Evolutionary conservation across 2,113 vertebrate species (phyloP), one percentile per base, ranked within the genome.

Genomic region (Trichomycterus rosablanca): DNA sequence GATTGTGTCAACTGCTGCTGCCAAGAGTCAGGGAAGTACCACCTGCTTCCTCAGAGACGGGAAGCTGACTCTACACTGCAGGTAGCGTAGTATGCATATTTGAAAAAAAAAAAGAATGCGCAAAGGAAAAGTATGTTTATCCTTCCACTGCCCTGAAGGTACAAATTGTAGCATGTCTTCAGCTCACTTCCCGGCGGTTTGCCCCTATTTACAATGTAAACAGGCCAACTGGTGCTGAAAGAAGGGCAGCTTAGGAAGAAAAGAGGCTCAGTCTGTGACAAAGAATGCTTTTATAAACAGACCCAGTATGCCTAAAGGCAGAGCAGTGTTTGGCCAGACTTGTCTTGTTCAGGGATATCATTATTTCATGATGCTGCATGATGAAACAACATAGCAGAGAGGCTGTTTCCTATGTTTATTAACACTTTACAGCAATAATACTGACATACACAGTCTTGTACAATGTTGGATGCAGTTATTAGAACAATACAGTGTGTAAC

Each of bases 11-110:
- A 59, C 48, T 46, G 52, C 34, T 64, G 24, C 23, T 58, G 60
- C 51, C 70, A 69, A 58, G 8, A 35, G 52, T 67, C 49, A 28
- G 26, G 37, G 46, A 35, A 46, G 32, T 24, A 28, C 71, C 74
- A 76, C 68, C 71, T 73, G 74, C 61, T 76, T 76, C 60, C 71
- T 71, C 39, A 37, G 53, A 57, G 67, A 57, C 51, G 30, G 54
- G 53, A 20, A 18, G 39, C 45, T 67, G 11, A 49, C 49, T 39
- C 28, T 39, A 22, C 28, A 58, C 46, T 52, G 22, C 30, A 59
- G 48, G 39, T 63, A 28, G 11, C 19, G 35, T n/a, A 43, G 40
- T 16, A 19, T n/a, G 34, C 11, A 19, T n/a, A 24, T 22, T 11
- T 4, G 5, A 5, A 23, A 49, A 22, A 20, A 10, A 45, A 23